Evolutionary conservation across 2,797 vertebrate species (phyloP).

Genomic region (Pseudomugil gertrudae): DNA sequence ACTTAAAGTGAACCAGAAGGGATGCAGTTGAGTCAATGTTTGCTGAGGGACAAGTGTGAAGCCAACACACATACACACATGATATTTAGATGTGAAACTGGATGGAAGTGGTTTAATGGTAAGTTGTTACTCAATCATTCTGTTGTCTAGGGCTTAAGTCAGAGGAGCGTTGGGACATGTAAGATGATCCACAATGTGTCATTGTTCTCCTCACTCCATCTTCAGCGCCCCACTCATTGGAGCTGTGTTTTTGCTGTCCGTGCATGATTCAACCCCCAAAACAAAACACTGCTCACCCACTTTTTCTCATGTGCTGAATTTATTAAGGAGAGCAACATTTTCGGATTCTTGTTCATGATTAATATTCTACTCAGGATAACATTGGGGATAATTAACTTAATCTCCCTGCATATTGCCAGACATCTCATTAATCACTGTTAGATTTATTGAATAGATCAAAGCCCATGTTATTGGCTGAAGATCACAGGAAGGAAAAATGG

Average conservation of each 20-base stretch:
- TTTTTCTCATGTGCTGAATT: constrained; percentile 44
- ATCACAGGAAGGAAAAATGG: constrained; percentile 49
- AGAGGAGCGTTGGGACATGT: constrained; percentile 63
- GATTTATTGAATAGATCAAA: constrained; percentile 59
- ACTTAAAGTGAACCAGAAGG: constrained; percentile 66
- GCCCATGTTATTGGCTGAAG: constrained; percentile 37
- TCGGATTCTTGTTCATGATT: constrained; percentile 45
- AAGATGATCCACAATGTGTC: constrained; percentile 79
- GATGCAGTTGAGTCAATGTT: constrained; percentile 52
- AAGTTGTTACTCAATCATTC: constrained; percentile 78
- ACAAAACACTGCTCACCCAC: constrained; percentile 66
- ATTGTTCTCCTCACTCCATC: constrained; percentile 71
- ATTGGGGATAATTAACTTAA: constrained; percentile 57
- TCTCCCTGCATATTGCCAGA: constrained; percentile 39
- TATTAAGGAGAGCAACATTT: constrained; percentile 30
- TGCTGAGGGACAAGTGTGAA: constrained; percentile 53
- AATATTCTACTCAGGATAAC: constrained; percentile 56
- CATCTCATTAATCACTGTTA: constrained; percentile 60
- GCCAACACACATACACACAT: constrained; percentile 20
- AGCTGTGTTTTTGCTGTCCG: constrained; percentile 62
- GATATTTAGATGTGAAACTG: constrained; percentile 57
- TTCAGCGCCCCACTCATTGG: constrained; percentile 47
- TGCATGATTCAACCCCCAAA: constrained; percentile 67
- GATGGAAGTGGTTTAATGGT: constrained; percentile 78
- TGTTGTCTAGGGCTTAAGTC: constrained; percentile 65